A percentile compares a stretch with the other conserved stretches of the same genome.
Conservation (phyloP, 2,797 vertebrate species). For the Chiroxiphia lanceolata region DNA sequence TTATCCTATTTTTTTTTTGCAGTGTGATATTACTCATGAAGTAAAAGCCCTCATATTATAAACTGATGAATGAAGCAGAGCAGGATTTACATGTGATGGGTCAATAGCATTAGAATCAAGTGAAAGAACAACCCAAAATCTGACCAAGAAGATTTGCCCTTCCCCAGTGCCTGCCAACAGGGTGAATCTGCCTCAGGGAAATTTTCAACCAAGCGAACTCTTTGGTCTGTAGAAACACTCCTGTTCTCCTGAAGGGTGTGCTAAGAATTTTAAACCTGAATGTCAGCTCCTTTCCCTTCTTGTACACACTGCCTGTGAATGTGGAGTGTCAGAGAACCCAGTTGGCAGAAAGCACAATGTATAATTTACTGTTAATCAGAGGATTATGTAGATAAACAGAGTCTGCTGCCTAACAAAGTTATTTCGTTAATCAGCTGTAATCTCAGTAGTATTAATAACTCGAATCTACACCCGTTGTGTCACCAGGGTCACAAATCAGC, state of each 20-base stretch:
- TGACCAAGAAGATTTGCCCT: not conserved
- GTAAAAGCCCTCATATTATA: not conserved
- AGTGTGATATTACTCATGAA: not conserved
- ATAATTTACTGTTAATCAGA: conserved; percentile 21
- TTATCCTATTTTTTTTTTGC: not conserved
- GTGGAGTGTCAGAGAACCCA: not conserved
- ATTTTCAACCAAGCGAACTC: not conserved
- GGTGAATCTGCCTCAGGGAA: not conserved
- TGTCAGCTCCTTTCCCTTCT: not conserved
- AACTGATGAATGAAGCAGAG: not conserved
- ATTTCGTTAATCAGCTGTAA: conserved; percentile 37
- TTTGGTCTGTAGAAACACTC: not conserved
- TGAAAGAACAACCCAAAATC: not conserved
- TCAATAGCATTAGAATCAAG: not conserved
- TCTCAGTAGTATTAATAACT: not conserved
- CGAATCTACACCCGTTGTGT: not conserved
- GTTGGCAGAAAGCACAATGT: not conserved
- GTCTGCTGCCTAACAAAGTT: not conserved
- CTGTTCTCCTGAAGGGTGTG: not conserved
- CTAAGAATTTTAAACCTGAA: not conserved
- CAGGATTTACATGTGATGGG: not conserved
- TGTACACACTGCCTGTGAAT: fast-evolving
- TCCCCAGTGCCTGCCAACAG: not conserved
- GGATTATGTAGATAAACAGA: conserved; percentile 22
- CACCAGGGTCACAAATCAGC: not conserved